phyloP scores from a whole-genome alignment of 2,888 invertebrate species.

The Trachelus iudaicus region DNA sequence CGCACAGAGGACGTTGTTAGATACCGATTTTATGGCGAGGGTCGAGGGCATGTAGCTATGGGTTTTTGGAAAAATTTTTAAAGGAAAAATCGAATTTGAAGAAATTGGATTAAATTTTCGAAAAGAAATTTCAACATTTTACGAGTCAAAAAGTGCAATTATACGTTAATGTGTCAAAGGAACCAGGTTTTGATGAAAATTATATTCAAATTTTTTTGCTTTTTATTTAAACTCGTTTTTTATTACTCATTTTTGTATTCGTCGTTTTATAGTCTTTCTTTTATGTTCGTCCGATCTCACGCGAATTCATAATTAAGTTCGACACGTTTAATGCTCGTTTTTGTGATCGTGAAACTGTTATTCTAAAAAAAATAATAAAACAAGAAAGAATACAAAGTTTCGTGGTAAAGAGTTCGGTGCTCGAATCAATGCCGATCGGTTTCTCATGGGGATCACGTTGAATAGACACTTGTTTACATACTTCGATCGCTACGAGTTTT shows the following conservation, averaged over 20 bases:
- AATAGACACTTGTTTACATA: constrained; percentile 57
- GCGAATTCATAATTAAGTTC: background rate
- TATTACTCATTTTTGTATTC: no score
- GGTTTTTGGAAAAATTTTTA: background rate
- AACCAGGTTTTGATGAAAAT: background rate
- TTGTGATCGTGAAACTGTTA: background rate
- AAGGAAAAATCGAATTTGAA: background rate
- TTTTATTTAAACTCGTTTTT: background rate
- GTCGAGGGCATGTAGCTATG: background rate
- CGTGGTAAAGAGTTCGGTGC: background rate
- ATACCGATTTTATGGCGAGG: background rate
- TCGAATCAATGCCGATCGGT: constrained; percentile 29
- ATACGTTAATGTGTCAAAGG: background rate
- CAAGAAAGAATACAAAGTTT: background rate
- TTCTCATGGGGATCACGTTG: constrained; percentile 57
- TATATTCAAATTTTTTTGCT: background rate
- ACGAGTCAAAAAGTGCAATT: background rate
- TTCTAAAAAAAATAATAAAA: background rate
- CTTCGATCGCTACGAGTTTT: constrained; percentile 44
- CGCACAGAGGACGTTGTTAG: background rate
- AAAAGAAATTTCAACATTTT: background rate
- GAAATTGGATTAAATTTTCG: background rate
- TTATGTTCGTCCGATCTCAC: background rate
- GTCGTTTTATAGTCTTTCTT: background rate
- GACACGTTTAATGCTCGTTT: background rate